Evolutionary conservation across 2,888 invertebrate species (phyloP).

Genomic region (Fragum fragum): DNA sequence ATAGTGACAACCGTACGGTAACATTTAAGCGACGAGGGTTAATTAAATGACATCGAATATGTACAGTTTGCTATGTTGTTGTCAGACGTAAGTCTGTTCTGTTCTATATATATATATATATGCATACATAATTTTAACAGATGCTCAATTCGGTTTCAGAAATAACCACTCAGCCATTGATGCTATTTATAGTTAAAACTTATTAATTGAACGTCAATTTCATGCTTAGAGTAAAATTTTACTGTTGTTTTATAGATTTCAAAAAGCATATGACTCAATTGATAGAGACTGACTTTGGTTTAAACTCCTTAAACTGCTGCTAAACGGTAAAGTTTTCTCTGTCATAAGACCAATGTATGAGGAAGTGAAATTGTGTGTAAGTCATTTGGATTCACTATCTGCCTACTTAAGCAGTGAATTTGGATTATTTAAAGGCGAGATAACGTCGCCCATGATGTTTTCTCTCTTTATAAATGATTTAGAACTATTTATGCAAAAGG

Average conservation of each 20-base stretch:
- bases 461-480: not conserved
- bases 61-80: no score
- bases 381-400: not conserved
- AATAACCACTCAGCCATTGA: not conserved
- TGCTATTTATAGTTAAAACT: not conserved
- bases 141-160: not conserved
- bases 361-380: not conserved
- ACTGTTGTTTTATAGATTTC: not conserved
- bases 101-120: no score
- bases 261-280: not conserved
- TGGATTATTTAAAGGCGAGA: not conserved
- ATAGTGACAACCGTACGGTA: no score
- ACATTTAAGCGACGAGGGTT: no score
- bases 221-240: not conserved
- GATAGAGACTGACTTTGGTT: not conserved
- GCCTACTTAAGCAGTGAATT: not conserved
- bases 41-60: no score
- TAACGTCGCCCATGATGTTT: conserved; percentile 5
- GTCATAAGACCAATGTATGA: not conserved
- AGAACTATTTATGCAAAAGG: not conserved
- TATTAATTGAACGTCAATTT: not conserved
- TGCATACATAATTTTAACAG: no score
- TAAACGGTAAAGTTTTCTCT: not conserved
- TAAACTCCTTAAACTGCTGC: not conserved
- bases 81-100: no score